Conservation (phyloP, 1,140 invertebrate species). For the Papilio machaon region DNA sequence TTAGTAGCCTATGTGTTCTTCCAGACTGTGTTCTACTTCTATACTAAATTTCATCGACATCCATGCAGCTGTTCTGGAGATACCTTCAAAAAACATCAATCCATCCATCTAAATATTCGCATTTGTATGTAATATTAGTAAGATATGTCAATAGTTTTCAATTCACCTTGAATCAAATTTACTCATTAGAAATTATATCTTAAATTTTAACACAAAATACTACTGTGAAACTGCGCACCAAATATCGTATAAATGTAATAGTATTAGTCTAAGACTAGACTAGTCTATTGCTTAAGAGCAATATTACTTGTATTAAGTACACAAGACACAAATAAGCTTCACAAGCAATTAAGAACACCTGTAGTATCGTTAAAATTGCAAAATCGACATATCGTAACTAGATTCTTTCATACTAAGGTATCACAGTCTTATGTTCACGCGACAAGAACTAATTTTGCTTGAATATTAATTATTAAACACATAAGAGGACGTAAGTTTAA, state of each 20-base stretch:
- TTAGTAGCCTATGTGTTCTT: too few species aligned
- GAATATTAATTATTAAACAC: slow-evolving; percentile 16
- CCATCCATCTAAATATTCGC: too few species aligned
- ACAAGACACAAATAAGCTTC: background rate
- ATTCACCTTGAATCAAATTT: too few species aligned
- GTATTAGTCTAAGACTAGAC: background rate
- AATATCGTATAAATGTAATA: background rate
- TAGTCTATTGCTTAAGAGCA: background rate
- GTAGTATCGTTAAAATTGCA: background rate
- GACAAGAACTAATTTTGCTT: slow-evolving; percentile 7
- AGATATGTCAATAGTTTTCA: too few species aligned
- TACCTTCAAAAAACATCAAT: too few species aligned
- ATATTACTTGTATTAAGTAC: slow-evolving; percentile 4
- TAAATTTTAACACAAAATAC: too few species aligned
- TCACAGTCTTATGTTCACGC: background rate
- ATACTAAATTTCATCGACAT: too few species aligned
- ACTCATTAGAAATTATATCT: too few species aligned
- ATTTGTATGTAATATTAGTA: too few species aligned
- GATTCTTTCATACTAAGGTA: background rate
- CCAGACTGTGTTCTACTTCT: too few species aligned
- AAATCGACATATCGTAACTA: slow-evolving; percentile 13
- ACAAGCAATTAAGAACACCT: slow-evolving; percentile 9
- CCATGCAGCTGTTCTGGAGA: too few species aligned
- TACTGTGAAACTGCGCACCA: background rate
- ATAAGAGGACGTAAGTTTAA: slow-evolving; percentile 3